A percentile compares a stretch with the other conserved stretches of the same genome.
Evolutionary conservation across 1,140 invertebrate species (phyloP).

Genomic region (Arion vulgaris): DNA sequence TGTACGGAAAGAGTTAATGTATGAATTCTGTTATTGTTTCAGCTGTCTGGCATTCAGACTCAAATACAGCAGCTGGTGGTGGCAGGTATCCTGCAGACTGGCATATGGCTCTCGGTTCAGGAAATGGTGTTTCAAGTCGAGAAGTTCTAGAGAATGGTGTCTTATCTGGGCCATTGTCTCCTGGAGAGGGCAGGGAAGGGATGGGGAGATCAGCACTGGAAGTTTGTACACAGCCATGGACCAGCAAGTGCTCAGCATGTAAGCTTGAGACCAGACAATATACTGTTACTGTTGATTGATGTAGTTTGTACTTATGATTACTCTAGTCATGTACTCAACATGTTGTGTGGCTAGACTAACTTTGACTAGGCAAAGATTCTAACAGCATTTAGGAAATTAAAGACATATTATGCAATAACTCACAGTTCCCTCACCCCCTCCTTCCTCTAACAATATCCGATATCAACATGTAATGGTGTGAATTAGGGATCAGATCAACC

Average conservation of each 20-base stretch:
- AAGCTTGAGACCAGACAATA: no score
- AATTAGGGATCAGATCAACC: no score
- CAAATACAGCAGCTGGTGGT: not conserved
- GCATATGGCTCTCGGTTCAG: constrained; percentile 8
- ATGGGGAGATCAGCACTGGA: constrained; percentile 4
- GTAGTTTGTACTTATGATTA: no score
- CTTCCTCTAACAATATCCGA: no score
- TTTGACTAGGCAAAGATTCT: no score
- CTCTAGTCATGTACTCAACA: no score
- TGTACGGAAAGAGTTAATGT: no score
- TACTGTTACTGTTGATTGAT: not conserved
- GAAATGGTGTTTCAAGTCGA: not conserved
- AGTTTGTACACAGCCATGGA: constrained; percentile 24
- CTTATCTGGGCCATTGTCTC: not conserved
- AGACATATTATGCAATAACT: no score
- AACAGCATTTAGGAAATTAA: no score
- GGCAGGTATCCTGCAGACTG: constrained; percentile 18
- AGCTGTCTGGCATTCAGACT: constrained; percentile 2
- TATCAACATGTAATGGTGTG: no score
- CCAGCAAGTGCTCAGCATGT: constrained; percentile 1
- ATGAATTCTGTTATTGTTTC: not conserved
- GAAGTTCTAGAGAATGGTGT: not conserved
- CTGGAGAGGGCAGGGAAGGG: not conserved
- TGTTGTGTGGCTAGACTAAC: no score
- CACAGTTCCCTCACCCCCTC: no score